Conservation (phyloP, 2,113 vertebrate species). For the Scatophagus argus region DNA sequence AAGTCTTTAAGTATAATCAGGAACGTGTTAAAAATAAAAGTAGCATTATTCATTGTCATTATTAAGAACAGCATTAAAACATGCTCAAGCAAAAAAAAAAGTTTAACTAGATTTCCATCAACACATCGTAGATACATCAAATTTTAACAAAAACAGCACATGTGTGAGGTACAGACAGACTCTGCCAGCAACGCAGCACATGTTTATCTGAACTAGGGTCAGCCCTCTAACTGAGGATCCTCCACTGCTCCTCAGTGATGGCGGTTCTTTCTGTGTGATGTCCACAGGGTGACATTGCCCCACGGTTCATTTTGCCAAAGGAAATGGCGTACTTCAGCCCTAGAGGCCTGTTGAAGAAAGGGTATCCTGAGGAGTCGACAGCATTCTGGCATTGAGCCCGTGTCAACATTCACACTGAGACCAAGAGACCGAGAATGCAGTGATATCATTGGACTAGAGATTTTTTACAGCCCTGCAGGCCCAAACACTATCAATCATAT, state of each 20-base stretch:
- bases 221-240: slow-evolving; percentile 1
- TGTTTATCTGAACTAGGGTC: slow-evolving; percentile 1
- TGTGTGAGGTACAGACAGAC: background rate
- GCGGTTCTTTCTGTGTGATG: background rate
- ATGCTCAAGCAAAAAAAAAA: background rate
- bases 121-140: background rate
- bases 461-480: slow-evolving; percentile 61
- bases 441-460: slow-evolving; percentile 74
- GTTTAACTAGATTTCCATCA: background rate
- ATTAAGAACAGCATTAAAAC: background rate
- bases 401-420: slow-evolving; percentile 69
- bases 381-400: slow-evolving; percentile 71
- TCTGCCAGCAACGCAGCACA: background rate
- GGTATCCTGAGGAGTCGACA: slow-evolving; percentile 60
- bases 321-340: slow-evolving; percentile 61
- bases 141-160: background rate
- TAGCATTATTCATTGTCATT: background rate
- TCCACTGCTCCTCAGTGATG: background rate
- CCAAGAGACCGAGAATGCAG: slow-evolving; percentile 45
- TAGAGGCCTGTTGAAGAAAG: slow-evolving; percentile 47
- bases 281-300: slow-evolving; percentile 63
- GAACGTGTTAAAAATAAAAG: no score
- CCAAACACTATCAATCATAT: slow-evolving; percentile 73
- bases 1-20: no score
- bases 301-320: slow-evolving; percentile 55